These are phyloP conservation scores for Ophonus ardosiacus DNA, from an alignment of 2,888 invertebrate species.

Conservation along the genomic window DNA sequence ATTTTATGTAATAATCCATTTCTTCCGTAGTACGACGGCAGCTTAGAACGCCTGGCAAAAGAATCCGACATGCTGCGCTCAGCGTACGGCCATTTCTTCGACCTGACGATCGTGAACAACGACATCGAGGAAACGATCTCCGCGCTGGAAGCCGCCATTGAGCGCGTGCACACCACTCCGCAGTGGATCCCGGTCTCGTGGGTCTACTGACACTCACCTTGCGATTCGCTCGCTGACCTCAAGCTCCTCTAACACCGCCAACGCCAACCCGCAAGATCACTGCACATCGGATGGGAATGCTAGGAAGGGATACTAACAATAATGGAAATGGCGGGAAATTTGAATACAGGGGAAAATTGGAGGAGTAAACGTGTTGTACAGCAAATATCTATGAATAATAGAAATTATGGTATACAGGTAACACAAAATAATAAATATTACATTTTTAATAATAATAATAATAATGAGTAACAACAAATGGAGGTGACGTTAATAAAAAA, in stretches of 20 bases:
- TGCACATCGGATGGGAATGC: not conserved
- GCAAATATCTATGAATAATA: too few relatives aligned
- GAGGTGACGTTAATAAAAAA: too few relatives aligned
- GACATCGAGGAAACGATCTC: conserved; percentile 99
- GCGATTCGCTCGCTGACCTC: conserved; percentile 62
- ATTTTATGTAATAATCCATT: not conserved
- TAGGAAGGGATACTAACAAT: not conserved
- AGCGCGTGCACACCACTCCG: conserved; percentile 92
- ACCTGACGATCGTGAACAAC: conserved; percentile 98
- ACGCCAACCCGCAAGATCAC: not conserved
- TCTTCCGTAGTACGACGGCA: conserved; percentile 94
- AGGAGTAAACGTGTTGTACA: too few relatives aligned
- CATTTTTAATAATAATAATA: too few relatives aligned
- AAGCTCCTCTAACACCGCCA: conserved; percentile 62
- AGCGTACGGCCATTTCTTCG: conserved; percentile 99
- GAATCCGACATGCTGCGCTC: conserved; percentile 98
- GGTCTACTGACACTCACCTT: conserved; percentile 88
- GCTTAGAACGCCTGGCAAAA: conserved; percentile 95
- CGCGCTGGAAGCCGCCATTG: conserved; percentile 93
- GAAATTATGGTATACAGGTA: too few relatives aligned
- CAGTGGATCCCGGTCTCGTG: conserved; percentile 99
- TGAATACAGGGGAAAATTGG: too few relatives aligned
- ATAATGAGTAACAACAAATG: too few relatives aligned
- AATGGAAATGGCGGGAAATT: too few relatives aligned
- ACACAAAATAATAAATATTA: too few relatives aligned